Conservation (phyloP, 1,140 invertebrate species). For the Uloborus diversus region DNA sequence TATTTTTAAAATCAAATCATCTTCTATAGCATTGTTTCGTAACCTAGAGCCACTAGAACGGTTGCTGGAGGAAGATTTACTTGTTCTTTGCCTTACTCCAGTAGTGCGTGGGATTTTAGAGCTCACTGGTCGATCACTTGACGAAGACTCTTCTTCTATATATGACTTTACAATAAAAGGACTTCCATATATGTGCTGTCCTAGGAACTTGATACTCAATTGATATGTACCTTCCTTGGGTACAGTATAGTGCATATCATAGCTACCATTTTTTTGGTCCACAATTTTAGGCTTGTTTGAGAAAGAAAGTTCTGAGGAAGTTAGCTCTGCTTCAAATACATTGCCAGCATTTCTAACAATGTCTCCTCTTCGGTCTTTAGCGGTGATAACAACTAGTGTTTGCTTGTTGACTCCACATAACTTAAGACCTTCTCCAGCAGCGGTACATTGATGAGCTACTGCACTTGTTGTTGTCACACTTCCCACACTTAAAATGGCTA, state of each 20-base stretch:
- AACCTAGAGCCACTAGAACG: slow-evolving; percentile 66
- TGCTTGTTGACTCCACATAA: slow-evolving; percentile 63
- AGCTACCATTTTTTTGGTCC: slow-evolving; percentile 68
- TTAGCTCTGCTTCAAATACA: slow-evolving; percentile 50
- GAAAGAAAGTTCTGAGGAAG: slow-evolving; percentile 53
- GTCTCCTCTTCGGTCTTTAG: slow-evolving; percentile 66
- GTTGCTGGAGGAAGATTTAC: slow-evolving; percentile 64
- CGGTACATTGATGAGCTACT: slow-evolving; percentile 66
- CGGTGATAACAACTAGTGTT: slow-evolving; percentile 65
- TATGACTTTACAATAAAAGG: slow-evolving; percentile 64
- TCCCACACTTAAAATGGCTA: slow-evolving; percentile 64
- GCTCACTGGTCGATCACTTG: slow-evolving; percentile 60
- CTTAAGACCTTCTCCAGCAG: slow-evolving; percentile 67
- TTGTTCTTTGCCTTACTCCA: slow-evolving; percentile 62
- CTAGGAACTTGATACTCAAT: slow-evolving; percentile 67
- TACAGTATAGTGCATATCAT: slow-evolving; percentile 67
- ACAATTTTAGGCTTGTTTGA: slow-evolving; percentile 63
- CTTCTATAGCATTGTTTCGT: slow-evolving; percentile 67
- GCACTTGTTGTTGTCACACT: slow-evolving; percentile 66
- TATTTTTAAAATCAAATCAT: slow-evolving; percentile 66
- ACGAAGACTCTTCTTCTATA: slow-evolving; percentile 59
- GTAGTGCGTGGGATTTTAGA: slow-evolving; percentile 59
- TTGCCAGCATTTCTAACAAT: slow-evolving; percentile 64
- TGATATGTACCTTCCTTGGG: slow-evolving; percentile 65
- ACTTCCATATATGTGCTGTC: slow-evolving; percentile 67